Base-by-base conservation (phyloP, 2,797 vertebrate species). In the Rhodeus uyekii region DNA sequence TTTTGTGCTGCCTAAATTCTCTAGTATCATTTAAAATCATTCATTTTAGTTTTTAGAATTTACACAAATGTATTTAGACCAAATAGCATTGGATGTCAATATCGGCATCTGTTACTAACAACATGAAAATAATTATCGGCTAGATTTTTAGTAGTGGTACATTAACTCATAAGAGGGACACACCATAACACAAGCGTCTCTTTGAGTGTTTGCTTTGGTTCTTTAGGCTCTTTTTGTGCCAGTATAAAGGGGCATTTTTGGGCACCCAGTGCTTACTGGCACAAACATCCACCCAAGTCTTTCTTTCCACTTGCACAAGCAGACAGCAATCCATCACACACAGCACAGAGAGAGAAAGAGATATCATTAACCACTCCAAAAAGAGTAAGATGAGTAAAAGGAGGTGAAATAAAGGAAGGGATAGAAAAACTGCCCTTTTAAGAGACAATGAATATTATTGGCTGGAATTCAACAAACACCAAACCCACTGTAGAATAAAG, bases 121-220 rank as follows among this genome's bases (percentile, higher is more conserved):
- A 34, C 10, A 3, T 32, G 22, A 53, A 27, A 42, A 68, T 18
- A 29, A 29, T 18, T 32, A 61, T 64, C 3, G 5, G 36, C 36
- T 67, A 39, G 10, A 39, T 39, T 53, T 32, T 24, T n/a, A 24
- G n/a, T 5, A 73, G 34, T n/a, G 7, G 19, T 38, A 76, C 44
- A 80, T 42, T 46, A 53, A n/a, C 12, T 7, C 39, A 32, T 81
- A 67, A 82, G 44, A 53, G 67, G 60, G 27, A 46, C 38, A 64
- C 27, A 74, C 42, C 44, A 53, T 12, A 65, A 32, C 32, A 74
- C 79, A 74, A 84, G 77, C 73, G 64, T 77, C 73, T 83, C 80
- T 83, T 71, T 81, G 80, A 83, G 83, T 83, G 83, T 87, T 86
- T 84, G 87, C 80, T 81, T 73, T 83, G 80, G 83, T 69, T 65